phyloP scores from a whole-genome alignment of 2,797 vertebrate genomes.

The Micrastur ruficollis region DNA sequence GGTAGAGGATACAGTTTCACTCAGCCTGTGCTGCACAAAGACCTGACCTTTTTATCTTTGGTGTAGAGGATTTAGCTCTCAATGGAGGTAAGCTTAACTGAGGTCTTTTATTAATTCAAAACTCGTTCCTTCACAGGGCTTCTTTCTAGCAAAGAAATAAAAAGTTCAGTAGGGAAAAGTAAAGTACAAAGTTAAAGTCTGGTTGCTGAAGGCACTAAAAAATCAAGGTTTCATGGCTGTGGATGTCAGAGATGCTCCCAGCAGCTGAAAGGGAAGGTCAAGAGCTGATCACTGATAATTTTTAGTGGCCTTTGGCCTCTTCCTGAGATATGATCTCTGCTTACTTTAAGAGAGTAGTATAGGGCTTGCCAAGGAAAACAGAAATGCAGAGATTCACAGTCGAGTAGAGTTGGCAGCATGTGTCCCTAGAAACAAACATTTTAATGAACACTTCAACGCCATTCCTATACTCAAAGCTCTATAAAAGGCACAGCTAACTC shows the following conservation, averaged over 20 bases:
- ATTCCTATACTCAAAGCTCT: neutral
- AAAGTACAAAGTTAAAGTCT: neutral
- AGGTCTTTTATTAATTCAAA: neutral
- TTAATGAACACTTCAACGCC: conserved; percentile 13
- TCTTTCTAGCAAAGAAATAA: neutral
- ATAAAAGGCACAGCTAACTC: neutral
- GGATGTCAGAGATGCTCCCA: neutral
- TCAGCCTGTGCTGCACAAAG: neutral
- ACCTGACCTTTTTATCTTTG: neutral
- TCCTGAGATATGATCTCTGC: neutral
- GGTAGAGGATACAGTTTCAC: neutral
- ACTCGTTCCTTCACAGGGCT: neutral
- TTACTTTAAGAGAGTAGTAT: neutral
- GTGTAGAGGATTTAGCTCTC: neutral
- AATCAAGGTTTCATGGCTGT: neutral
- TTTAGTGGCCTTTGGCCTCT: neutral
- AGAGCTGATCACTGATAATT: neutral
- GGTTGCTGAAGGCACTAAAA: neutral
- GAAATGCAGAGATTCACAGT: neutral
- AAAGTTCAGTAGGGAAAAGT: neutral
- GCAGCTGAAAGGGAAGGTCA: neutral
- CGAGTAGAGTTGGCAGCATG: neutral
- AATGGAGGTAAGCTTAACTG: neutral
- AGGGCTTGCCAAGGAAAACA: neutral
- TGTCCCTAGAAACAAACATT: conserved; percentile 26